Evolutionary conservation across 2,113 vertebrate genomes (phyloP).

Genomic region (Willisornis vidua): DNA sequence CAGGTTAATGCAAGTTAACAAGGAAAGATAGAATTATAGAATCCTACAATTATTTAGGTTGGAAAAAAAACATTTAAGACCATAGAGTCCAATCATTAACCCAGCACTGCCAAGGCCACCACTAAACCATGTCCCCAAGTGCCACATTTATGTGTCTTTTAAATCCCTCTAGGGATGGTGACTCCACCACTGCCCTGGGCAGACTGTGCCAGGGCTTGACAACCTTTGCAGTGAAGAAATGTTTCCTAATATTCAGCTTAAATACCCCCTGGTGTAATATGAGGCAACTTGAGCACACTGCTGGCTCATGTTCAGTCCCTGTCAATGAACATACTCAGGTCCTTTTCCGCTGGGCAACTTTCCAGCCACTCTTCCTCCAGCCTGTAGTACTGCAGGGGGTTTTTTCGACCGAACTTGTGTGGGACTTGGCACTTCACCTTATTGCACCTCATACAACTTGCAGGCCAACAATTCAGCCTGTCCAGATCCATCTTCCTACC

Average conservation of each 20-base stretch:
- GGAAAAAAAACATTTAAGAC: neutral
- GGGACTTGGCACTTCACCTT: neutral
- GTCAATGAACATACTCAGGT: neutral
- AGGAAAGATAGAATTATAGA: neutral
- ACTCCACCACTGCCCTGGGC: neutral
- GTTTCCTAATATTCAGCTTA: neutral
- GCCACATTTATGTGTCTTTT: neutral
- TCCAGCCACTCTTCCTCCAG: neutral
- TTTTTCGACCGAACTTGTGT: neutral
- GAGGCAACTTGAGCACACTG: neutral
- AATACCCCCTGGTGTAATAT: neutral
- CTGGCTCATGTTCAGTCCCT: neutral
- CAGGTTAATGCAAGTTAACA: neutral
- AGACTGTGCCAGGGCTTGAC: neutral
- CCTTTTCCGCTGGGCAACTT: neutral
- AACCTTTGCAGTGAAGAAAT: neutral
- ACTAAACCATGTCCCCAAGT: neutral
- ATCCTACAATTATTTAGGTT: neutral
- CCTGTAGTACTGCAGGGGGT: neutral
- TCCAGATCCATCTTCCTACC: neutral
- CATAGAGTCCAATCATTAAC: neutral
- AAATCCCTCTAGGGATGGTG: neutral
- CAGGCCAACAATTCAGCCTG: neutral
- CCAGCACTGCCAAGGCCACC: neutral
- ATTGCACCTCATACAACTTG: neutral